Base-by-base conservation (phyloP, 2,113 vertebrate genomes). In the Mobula birostris region DNA sequence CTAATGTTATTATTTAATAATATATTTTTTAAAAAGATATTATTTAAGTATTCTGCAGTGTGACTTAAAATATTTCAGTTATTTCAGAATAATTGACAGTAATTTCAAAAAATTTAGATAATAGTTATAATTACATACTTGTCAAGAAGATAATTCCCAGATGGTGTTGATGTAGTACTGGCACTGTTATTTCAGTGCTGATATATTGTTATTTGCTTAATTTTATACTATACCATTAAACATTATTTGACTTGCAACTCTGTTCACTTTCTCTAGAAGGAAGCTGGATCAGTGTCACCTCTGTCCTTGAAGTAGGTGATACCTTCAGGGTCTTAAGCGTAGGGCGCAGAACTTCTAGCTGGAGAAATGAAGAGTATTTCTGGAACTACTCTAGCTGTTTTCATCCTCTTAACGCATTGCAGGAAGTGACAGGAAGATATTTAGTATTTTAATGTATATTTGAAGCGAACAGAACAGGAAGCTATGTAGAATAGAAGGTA, bases 401-500 rank as follows among this genome's bases (percentile, higher is more conserved):
- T 32, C 85, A 66, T 90, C 85, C 85, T 90, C 61, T 74, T 68
- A 68, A 90, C 29, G 19, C 85, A 66, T 32, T 90, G 29, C 85
- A 90, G 85, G 21, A 85, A 85, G 82, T 85, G 82, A 27, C 82
- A 85, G 82, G 85, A 90, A 90, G 85, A 90, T 90, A 63, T 90
- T 90, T 90, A 90, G 85, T 90, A 90, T 90, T 90, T 90, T 68
- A 66, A 90, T 90, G 61, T 88, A 90, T 32, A 66, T 68, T 66
- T 90, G 85, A 90, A 66, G 66, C 32, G 61, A 68, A 68, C 85
- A 66, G 63, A 66, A 88, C 58, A 88, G 85, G 85, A 88, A 61
- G 85, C 85, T 90, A 90, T 90, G 61, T 90, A 90, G 85, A 66
- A 66, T 90, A 63, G 61, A 90, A 90, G 85, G 85, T 90, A 90